These are phyloP conservation scores for Myotis davidii DNA, from an alignment of 2,113 vertebrate genomes.

Conservation along the genomic window DNA sequence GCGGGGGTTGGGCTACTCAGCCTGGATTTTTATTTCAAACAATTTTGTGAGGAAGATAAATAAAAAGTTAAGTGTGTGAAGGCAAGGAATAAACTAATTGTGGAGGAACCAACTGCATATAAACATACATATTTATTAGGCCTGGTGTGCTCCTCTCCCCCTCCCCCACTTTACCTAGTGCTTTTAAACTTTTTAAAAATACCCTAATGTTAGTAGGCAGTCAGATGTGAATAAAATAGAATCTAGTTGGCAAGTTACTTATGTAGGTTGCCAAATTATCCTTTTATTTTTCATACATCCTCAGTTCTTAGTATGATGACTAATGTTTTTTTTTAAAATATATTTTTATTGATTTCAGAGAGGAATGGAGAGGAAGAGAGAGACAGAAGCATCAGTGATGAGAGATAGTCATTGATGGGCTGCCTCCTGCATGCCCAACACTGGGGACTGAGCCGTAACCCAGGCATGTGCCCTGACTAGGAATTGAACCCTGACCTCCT, in stretches of 20 bases:
- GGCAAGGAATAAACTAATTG: neutral
- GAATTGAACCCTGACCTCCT: no score
- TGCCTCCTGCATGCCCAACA: no score
- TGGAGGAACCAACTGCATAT: neutral
- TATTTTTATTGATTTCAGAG: no score
- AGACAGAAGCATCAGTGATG: no score
- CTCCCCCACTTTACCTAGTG: no score
- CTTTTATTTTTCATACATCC: neutral
- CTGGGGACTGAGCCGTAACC: no score
- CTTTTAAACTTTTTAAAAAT: neutral
- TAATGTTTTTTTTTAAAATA: no score
- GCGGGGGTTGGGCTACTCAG: neutral
- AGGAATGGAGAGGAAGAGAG: no score
- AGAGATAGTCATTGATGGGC: no score
- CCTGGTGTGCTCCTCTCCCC: neutral
- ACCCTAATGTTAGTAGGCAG: neutral
- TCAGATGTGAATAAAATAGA: neutral
- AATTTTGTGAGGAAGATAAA: neutral
- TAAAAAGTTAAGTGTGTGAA: neutral
- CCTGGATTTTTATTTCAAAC: constrained; percentile 12
- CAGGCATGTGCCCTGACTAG: no score
- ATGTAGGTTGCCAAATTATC: neutral
- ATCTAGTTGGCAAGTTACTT: neutral
- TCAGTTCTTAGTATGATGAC: neutral
- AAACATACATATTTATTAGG: neutral